Conservation (phyloP, 2,113 vertebrate species). For the Cynocephalus volans region DNA sequence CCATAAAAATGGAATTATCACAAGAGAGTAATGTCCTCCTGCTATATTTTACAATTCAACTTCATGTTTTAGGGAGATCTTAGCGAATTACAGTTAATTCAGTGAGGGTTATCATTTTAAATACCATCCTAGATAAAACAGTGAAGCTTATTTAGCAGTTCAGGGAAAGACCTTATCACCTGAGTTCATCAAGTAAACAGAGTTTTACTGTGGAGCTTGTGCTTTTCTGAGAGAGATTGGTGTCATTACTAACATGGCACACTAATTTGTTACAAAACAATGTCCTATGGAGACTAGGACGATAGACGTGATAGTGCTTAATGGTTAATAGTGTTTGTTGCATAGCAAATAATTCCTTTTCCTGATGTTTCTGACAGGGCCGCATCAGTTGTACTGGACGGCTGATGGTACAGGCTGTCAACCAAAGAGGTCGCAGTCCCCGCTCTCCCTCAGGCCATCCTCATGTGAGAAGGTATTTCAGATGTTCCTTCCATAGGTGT, state of each 20-base stretch:
- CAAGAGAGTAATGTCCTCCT: background rate
- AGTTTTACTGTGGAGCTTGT: background rate
- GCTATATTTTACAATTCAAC: background rate
- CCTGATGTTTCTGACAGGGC: conserved; percentile 90
- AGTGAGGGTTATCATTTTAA: background rate
- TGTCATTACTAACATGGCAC: background rate
- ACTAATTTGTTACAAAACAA: background rate
- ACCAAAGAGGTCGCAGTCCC: conserved; percentile 96
- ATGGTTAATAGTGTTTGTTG: background rate
- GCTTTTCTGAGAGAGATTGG: background rate
- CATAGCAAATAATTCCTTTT: background rate
- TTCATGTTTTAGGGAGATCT: background rate
- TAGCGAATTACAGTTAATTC: background rate
- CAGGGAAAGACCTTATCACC: background rate
- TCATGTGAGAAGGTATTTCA: conserved; percentile 95
- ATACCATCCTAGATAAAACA: background rate
- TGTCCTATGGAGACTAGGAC: background rate
- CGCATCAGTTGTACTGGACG: conserved; percentile 96
- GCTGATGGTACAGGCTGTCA: conserved; percentile 99
- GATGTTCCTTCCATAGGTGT: background rate
- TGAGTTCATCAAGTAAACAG: background rate
- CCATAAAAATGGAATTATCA: background rate
- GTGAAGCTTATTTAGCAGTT: background rate
- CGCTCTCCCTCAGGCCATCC: conserved; percentile 93
- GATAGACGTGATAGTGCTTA: background rate